phyloP scores from a whole-genome alignment of 1,140 invertebrate species.

The Drosophila kanapiae region DNA sequence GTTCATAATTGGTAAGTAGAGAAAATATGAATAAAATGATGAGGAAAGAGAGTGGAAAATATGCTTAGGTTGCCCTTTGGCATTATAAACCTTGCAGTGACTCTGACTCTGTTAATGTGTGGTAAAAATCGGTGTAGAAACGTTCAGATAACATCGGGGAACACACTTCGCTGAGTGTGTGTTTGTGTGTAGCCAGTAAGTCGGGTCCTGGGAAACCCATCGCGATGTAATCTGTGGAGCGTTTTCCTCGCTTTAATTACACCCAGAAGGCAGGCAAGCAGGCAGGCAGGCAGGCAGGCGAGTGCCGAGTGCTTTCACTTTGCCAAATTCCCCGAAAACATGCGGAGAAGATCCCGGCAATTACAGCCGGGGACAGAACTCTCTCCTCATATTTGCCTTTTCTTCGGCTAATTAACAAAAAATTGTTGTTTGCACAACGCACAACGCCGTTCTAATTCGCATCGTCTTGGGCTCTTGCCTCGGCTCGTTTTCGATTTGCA shows the following conservation, averaged over 20 bases:
- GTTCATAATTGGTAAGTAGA: no score
- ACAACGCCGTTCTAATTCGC: conserved; percentile 4
- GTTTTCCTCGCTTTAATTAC: conserved; percentile 68
- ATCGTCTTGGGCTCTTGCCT: background rate
- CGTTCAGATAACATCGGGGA: background rate
- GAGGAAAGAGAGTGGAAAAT: background rate
- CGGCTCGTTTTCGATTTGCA: conserved; percentile 66
- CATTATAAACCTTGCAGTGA: background rate
- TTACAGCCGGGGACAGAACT: background rate
- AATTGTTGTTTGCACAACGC: conserved; percentile 71
- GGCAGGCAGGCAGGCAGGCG: conserved; percentile 23
- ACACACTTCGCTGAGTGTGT: conserved; percentile 2
- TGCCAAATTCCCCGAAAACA: conserved; percentile 58
- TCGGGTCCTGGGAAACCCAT: conserved; percentile 20
- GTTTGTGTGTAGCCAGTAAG: conserved; percentile 14
- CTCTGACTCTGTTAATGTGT: background rate
- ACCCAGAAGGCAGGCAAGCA: conserved; percentile 42
- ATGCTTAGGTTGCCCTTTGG: background rate
- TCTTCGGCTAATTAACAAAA: conserved; percentile 72
- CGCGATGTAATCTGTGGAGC: conserved; percentile 56
- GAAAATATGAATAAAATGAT: no score
- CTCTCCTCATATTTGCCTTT: conserved; percentile 33
- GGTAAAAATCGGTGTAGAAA: conserved; percentile 1
- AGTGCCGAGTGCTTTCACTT: conserved; percentile 4
- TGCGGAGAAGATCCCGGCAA: conserved; percentile 35